Conservation (phyloP, 2,113 vertebrate genomes). For the Aegotheles bennettii region DNA sequence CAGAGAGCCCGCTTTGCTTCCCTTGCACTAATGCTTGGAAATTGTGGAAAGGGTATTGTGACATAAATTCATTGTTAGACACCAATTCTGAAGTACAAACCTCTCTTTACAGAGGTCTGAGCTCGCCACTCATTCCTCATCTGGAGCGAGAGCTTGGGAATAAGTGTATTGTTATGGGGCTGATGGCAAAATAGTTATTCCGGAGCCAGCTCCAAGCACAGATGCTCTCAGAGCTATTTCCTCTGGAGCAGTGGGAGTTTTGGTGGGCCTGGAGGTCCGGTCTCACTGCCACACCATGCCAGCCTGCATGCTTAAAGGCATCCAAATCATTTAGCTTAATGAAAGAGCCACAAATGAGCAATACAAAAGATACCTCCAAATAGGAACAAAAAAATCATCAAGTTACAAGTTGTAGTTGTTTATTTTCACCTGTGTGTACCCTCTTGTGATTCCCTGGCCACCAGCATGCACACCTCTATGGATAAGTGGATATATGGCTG, state of each 20-base stretch:
- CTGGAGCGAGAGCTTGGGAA: neutral
- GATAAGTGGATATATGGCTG: neutral
- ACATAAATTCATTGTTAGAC: neutral
- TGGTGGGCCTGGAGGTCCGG: constrained; percentile 49
- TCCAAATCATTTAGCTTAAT: neutral
- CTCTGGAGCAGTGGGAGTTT: constrained; percentile 56
- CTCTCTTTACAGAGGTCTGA: neutral
- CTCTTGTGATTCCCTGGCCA: neutral
- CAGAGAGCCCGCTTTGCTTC: neutral
- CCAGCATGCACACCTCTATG: neutral
- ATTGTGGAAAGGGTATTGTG: neutral
- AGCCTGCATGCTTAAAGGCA: neutral
- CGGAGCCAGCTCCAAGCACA: neutral
- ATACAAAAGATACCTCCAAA: neutral
- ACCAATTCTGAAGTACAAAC: neutral
- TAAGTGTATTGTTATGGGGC: neutral
- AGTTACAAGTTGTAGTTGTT: neutral
- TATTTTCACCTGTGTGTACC: neutral
- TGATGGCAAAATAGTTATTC: neutral
- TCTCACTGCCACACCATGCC: neutral
- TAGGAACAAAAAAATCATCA: neutral
- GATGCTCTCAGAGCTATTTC: constrained; percentile 43
- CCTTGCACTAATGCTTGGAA: neutral
- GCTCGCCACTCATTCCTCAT: neutral
- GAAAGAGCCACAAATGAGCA: neutral